Conservation (phyloP, 2,113 vertebrate genomes). For the Leiothrix lutea region DNA sequence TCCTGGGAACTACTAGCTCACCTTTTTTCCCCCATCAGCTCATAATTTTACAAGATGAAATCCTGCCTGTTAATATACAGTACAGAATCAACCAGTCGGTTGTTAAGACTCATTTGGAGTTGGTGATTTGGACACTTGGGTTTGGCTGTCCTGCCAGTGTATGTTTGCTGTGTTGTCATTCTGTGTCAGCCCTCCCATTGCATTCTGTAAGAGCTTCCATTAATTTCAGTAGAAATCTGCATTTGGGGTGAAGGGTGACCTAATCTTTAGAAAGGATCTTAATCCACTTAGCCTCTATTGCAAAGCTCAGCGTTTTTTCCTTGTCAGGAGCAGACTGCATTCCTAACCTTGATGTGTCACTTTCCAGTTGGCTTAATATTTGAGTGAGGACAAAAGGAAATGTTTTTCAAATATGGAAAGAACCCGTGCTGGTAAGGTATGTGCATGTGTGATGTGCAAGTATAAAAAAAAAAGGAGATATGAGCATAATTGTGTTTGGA, state of each 20-base stretch:
- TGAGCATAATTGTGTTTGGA: background rate
- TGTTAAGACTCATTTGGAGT: background rate
- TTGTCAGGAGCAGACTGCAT: constrained; percentile 40
- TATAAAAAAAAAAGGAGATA: background rate
- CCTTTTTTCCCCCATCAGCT: background rate
- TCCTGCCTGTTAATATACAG: background rate
- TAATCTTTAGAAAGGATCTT: constrained; percentile 60
- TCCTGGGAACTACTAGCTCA: background rate
- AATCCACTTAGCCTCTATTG: constrained; percentile 33
- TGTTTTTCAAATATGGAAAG: constrained; percentile 28
- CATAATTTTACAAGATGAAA: background rate
- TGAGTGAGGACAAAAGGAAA: constrained; percentile 30
- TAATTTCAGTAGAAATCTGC: constrained; percentile 36
- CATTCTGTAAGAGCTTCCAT: background rate
- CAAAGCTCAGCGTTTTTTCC: constrained; percentile 43
- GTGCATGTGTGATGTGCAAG: background rate
- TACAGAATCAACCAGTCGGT: background rate
- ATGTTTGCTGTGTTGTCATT: background rate
- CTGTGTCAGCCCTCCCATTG: background rate
- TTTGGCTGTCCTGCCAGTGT: background rate
- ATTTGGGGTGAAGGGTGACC: constrained; percentile 13
- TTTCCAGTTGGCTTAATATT: constrained; percentile 54
- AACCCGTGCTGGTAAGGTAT: background rate
- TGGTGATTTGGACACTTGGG: background rate
- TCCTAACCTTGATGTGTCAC: constrained; percentile 57